phyloP scores from a whole-genome alignment of 2,797 vertebrate genomes.

The Spinus olivaceus region DNA sequence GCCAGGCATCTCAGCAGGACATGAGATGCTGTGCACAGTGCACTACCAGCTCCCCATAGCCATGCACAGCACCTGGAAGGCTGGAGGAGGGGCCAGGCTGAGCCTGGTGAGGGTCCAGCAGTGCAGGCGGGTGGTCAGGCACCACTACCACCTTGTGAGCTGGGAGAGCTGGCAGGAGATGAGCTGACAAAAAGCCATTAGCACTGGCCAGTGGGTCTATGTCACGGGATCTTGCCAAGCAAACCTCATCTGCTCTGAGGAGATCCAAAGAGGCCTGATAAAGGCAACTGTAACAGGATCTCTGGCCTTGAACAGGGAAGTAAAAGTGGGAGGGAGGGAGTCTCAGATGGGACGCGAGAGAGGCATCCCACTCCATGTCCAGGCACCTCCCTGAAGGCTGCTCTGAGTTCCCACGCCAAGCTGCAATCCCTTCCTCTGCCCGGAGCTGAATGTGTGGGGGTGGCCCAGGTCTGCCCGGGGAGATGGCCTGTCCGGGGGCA shows the following conservation, averaged over 20 bases:
- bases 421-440: background rate
- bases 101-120: fast-evolving
- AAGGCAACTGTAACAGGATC: background rate
- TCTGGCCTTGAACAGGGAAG: background rate
- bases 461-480: fast-evolving
- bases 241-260: background rate
- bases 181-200: background rate
- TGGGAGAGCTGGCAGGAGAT: background rate
- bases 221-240: background rate
- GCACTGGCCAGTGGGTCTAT: fast-evolving
- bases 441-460: fast-evolving
- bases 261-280: background rate
- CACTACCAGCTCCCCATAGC: background rate
- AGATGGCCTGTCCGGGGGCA: fast-evolving
- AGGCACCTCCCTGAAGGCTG: background rate
- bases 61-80: fast-evolving
- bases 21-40: background rate
- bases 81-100: background rate
- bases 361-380: background rate
- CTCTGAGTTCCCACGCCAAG: background rate
- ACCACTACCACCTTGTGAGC: background rate
- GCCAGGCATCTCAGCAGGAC: fast-evolving
- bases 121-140: background rate
- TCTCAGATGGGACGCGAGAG: fast-evolving
- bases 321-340: background rate